Evolutionary conservation across 2,888 invertebrate genomes (phyloP), one percentile per base, ranked within the genome.

Genomic region (Cheiracanthium punctorium): DNA sequence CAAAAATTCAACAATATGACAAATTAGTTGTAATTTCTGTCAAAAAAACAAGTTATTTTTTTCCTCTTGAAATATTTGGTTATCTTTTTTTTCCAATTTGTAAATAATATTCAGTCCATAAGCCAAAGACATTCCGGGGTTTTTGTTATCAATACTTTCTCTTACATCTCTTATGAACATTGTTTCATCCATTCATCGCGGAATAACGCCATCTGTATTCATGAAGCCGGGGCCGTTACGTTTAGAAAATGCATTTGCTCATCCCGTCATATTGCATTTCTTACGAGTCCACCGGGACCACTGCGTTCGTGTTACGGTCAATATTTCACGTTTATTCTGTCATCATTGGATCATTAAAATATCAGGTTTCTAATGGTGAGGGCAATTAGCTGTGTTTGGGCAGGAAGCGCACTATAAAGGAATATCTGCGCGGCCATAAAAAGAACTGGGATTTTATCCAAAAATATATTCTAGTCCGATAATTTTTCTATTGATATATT

Each of bases 301-400:
- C 20, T 58, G 24, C 58, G 20, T 24, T 58, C 4, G 2, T 5
- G 58, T 58, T 58, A 58, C 58, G 20, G 24, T 24, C 58, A 58
- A 24, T 58, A 58, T 58, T 58, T 58, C 58, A 58, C 24, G 58
- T 58, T 58, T 58, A 58, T 58, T 1, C 58, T 58, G 58, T 58
- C 58, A 58, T 58, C 58, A 58, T 58, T 20, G 24, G 20, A 24
- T 58, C 58, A 24, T 58, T 58, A 58, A 58, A 58, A 58, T 58
- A 24, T 24, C 24, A 24, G 24, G 58, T 58, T 20, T 58, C 24
- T 58, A 58, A 58, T 58, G 58, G 48, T 2, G 17, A 17, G 20
- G 24, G 8, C 58, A 58, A 58, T 58, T 58, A 58, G 58, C 24
- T 24, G n/a, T n/a, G n/a, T 24, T 58, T 24, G 4, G 20, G 20